These are phyloP conservation scores for Choristoneura rosaceana DNA, from an alignment of 2,888 invertebrate species.

Conservation along the genomic window DNA sequence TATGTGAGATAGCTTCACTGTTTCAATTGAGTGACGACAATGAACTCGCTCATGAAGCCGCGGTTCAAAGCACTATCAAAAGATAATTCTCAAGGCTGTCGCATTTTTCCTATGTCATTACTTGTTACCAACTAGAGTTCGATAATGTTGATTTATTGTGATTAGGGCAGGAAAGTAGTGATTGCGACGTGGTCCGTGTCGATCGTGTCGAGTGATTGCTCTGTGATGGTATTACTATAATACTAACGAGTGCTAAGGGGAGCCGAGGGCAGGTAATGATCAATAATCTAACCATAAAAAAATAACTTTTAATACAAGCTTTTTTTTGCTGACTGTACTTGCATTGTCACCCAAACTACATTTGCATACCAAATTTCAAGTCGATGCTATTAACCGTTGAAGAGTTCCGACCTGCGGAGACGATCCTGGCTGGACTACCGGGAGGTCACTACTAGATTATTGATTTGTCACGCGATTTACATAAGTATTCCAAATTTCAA, in stretches of 20 bases:
- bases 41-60: not conserved
- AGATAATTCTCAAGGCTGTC: constrained; percentile 6
- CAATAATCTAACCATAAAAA: not conserved
- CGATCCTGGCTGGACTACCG: no score
- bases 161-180: constrained; percentile 21
- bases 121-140: constrained; percentile 16
- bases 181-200: constrained; percentile 3
- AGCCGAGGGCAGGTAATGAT: constrained; percentile 24
- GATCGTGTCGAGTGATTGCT: constrained; percentile 15
- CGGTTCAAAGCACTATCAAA: not conserved
- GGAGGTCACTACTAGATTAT: no score
- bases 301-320: no score
- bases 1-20: no score
- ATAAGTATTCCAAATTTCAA: no score
- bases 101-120: constrained; percentile 3
- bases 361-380: no score
- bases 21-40: not conserved
- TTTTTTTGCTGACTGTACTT: no score
- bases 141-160: constrained; percentile 29
- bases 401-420: no score
- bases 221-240: constrained; percentile 33
- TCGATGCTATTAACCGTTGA: no score
- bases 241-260: constrained; percentile 19
- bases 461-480: no score
- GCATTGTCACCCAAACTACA: no score